phyloP scores from a whole-genome alignment of 2,113 vertebrate species.

The Elephantulus edwardii region DNA sequence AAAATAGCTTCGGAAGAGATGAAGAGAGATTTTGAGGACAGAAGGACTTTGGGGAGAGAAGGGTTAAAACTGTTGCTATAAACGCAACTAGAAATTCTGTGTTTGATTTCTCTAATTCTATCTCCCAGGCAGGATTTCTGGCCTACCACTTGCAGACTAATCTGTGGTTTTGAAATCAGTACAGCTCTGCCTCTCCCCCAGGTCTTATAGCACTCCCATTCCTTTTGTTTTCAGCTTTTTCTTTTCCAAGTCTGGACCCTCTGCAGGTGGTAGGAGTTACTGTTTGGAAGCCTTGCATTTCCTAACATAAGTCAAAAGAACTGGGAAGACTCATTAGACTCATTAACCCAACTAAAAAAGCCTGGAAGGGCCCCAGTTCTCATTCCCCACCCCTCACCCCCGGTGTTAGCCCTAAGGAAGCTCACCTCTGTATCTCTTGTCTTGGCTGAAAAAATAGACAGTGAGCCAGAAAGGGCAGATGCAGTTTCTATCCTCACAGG shows the following conservation, averaged over 20 bases:
- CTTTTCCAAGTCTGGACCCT: neutral
- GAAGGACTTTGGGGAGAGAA: neutral
- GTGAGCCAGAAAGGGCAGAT: neutral
- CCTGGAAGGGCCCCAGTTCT: neutral
- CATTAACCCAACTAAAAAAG: neutral
- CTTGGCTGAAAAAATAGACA: neutral
- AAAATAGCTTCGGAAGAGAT: too few relatives aligned
- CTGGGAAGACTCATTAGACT: neutral
- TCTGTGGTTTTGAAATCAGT: neutral
- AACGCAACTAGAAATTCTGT: neutral
- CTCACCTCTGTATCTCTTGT: neutral
- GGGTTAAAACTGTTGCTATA: constrained; percentile 52
- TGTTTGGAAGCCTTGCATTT: neutral
- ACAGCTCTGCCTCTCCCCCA: neutral
- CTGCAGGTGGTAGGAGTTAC: neutral
- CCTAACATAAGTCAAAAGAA: neutral
- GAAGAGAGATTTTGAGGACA: neutral
- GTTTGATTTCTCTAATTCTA: neutral
- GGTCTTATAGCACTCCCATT: neutral
- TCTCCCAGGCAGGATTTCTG: neutral
- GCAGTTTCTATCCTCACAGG: neutral
- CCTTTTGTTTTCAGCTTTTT: neutral
- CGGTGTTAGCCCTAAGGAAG: neutral
- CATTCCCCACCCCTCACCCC: too few relatives aligned
- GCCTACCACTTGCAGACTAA: neutral